Conservation (phyloP, 1,140 invertebrate species). For the Bombyx mori region ASM3026992v2 NC_085114.1:11519001-11519500, state of each 20-base stretch:
- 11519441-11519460: no score
- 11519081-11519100: conserved; percentile 74
- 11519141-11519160: conserved; percentile 59
- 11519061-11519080: conserved; percentile 74
- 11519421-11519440: no score
- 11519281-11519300: conserved; percentile 74
- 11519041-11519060: conserved; percentile 75
- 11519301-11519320: conserved; percentile 65
- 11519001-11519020: conserved; percentile 41
- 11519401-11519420: no score
- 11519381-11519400: no score
- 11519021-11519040: conserved; percentile 73
- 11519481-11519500: no score
- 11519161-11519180: conserved; percentile 42
- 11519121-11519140: conserved; percentile 55
- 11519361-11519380: no score
- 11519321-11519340: conserved; percentile 56
- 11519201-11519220: conserved; percentile 72
- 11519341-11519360: no score
- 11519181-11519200: conserved; percentile 61
- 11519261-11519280: conserved; percentile 74
- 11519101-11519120: conserved; percentile 74
- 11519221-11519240: conserved; percentile 73
- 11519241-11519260: conserved; percentile 79
- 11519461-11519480: no score